Evolutionary conservation across 2,797 vertebrate species (phyloP), one percentile per base, ranked within the genome.

Genomic region (Oreochromis mossambicus): DNA sequence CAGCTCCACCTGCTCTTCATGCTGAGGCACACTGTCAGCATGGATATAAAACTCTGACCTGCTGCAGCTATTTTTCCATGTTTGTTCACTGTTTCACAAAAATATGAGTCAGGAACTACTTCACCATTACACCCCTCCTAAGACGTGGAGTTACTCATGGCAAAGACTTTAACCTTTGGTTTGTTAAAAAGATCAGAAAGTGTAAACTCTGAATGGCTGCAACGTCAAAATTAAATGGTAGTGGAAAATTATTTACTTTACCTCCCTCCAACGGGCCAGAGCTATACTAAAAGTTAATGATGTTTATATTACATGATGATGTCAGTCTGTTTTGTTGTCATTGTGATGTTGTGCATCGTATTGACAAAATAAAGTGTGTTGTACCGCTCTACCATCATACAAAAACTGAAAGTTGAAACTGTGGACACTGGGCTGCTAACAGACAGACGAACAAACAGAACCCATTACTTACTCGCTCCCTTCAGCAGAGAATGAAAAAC

Each of bases 1-100:
- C 87, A 68, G 61, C 63, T 52, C 61, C n/a, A 56, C 63, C n/a
- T 9, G 61, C 76, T 82, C 75, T 2, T 19, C 84, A 52, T 41
- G 48, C 19, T 1, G 24, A 86, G 80, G 55, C 86, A 26, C 3
- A 8, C 55, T 79, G 84, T 88, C 90, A 86, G n/a, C 9, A 41
- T 54, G 43, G 15, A 85, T 80, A 78, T 9, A 5, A 43, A 84
- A 68, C 56, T 48, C 36, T 61, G 56, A 34, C 17, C 56, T 12
- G 58, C 58, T 36, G 58, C 58, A 63, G 32, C 2, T n/a, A 36
- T n/a, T n/a, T 61, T 3, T 34, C 58, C 58, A 15, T 2, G 8
- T 19, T 61, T n/a, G 17, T 61, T 58, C 55, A 1, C 8, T 0
- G 14, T 17, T 58, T 58, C 8, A 61, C 56, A 34, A 19, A 32